These are phyloP conservation scores for Galaxias olidus DNA, from an alignment of 2,797 vertebrate genomes.

Conservation along the genomic window DNA sequence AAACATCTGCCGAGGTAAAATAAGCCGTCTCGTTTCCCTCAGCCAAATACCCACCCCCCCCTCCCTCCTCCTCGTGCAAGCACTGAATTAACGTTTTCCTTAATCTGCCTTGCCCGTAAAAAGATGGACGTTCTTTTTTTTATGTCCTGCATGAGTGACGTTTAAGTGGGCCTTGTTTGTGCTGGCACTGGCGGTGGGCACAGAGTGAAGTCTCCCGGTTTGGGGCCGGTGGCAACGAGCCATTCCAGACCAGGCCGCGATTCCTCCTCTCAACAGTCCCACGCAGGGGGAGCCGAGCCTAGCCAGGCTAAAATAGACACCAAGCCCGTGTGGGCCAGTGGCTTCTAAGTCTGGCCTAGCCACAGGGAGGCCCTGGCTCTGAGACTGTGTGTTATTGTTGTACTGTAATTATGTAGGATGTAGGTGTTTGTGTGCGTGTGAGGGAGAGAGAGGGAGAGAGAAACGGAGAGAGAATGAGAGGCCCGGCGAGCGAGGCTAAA, in stretches of 20 bases:
- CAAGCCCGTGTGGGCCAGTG: constrained; percentile 51
- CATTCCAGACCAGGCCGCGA: constrained; percentile 24
- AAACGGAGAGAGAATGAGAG: neutral
- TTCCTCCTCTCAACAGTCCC: constrained; percentile 35
- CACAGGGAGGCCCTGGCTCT: constrained; percentile 57
- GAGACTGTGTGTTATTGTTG: constrained; percentile 40
- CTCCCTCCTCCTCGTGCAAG: constrained; percentile 7
- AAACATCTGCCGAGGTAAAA: constrained; percentile 37
- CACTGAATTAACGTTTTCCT: constrained; percentile 45
- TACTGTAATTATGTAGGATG: constrained; percentile 51
- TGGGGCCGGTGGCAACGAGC: constrained; percentile 15
- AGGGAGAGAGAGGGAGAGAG: constrained; percentile 1
- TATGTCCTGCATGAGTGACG: constrained; percentile 27
- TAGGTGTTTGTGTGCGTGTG: neutral
- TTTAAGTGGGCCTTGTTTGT: constrained; percentile 27
- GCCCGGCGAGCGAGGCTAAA: neutral
- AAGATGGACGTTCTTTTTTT: constrained; percentile 37
- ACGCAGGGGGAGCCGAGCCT: constrained; percentile 23
- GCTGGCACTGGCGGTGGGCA: constrained; percentile 19
- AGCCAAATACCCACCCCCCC: constrained; percentile 18
- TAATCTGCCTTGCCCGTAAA: constrained; percentile 36
- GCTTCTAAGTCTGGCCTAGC: constrained; percentile 53
- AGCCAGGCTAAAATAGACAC: constrained; percentile 39
- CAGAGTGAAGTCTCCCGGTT: constrained; percentile 40
- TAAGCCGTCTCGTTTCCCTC: constrained; percentile 30